Percentiles rank a stretch among this genome's conserved stretches.
phyloP scores from a whole-genome alignment of 37 sponge, comb jelly and placozoan species.

The Ephydatia muelleri region DNA sequence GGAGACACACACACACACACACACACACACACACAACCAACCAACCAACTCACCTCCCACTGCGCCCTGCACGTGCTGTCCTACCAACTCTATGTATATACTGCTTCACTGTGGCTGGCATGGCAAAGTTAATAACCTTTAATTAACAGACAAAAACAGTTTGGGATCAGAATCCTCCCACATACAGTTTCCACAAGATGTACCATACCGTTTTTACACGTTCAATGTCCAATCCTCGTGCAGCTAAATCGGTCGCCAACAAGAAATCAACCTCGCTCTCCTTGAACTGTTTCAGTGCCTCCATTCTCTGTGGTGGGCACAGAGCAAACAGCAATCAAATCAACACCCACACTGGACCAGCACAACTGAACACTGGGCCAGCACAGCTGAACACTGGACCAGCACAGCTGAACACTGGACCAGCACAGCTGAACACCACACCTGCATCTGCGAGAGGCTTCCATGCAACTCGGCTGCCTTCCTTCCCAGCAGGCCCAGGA shows the following conservation, averaged over 20 bases:
- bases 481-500: conserved; percentile 85
- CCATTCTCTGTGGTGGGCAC: conserved; percentile 70
- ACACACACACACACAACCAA: neutral
- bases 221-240: conserved; percentile 94
- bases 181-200: no score
- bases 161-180: neutral
- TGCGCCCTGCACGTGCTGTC: conserved; percentile 93
- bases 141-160: neutral
- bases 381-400: neutral
- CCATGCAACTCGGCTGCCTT: conserved; percentile 95
- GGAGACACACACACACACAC: neutral
- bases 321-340: neutral
- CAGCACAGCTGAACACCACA: neutral
- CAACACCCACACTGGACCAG: neutral
- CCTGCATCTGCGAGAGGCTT: conserved; percentile 88
- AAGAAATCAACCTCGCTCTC: conserved; percentile 75
- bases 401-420: no score
- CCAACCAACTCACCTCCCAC: conserved; percentile 77
- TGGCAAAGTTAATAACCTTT: conserved; percentile 64
- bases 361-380: neutral
- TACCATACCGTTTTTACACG: conserved; percentile 87
- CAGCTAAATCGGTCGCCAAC: conserved; percentile 95
- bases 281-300: conserved; percentile 88
- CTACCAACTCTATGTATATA: conserved; percentile 99
- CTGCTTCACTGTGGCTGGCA: conserved; percentile 92